Percentiles rank a stretch among this genome's conserved stretches.
phyloP scores from a whole-genome alignment of 2,113 vertebrate species.

The Phylloscopus trochilus region DNA sequence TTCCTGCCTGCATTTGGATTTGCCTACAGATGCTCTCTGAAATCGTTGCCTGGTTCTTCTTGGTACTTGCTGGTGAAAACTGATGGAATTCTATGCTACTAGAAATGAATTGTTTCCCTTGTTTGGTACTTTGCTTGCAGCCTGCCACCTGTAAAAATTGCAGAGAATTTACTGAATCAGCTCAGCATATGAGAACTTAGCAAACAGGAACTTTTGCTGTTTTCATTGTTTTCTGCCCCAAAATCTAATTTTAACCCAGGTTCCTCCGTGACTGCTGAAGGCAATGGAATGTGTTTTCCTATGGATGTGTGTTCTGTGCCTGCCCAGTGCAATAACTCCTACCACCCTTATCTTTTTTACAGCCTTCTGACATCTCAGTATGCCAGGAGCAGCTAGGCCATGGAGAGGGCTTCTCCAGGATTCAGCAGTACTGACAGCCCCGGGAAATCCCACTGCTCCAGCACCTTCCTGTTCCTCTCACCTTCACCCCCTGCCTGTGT shows the following conservation, averaged over 20 bases:
- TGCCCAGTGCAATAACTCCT: neutral
- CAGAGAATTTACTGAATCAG: neutral
- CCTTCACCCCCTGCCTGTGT: neutral
- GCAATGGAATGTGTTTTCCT: neutral
- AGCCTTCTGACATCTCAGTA: neutral
- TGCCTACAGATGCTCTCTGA: neutral
- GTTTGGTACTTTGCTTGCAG: neutral
- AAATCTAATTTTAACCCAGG: neutral
- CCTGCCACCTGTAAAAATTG: neutral
- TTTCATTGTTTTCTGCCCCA: neutral
- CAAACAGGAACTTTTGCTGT: neutral
- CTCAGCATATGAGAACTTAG: neutral
- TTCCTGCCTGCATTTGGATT: neutral
- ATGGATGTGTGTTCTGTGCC: neutral
- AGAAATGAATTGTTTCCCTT: neutral
- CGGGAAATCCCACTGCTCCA: neutral
- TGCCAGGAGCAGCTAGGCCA: neutral
- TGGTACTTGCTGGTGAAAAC: neutral
- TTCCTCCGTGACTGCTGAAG: neutral
- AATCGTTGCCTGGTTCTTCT: neutral
- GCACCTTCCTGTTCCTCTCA: neutral
- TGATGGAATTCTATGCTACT: neutral
- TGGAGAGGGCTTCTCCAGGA: neutral
- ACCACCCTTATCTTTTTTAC: neutral
- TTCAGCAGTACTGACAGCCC: neutral